Conservation (phyloP, 2,888 invertebrate species). For the Alentia gelatinosa region DNA sequence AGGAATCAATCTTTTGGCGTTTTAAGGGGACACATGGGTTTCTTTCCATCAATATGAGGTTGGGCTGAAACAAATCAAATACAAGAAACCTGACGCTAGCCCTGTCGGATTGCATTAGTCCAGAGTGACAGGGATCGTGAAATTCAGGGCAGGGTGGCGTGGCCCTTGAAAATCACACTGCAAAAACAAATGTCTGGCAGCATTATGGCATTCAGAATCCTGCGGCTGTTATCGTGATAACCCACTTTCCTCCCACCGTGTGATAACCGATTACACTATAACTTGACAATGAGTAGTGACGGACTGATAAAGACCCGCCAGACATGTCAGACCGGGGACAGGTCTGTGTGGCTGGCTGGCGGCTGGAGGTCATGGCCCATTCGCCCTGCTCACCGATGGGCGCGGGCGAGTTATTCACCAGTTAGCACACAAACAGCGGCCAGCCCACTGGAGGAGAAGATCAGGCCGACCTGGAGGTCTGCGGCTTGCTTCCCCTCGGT, state of each 20-base stretch:
- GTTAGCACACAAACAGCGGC: not conserved
- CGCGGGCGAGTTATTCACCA: not conserved
- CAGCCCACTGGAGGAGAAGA: not conserved
- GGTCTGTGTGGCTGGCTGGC: not conserved
- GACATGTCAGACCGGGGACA: not conserved
- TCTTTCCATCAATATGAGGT: not conserved
- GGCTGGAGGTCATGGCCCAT: not conserved
- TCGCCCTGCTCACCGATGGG: not conserved
- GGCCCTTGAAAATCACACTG: not conserved
- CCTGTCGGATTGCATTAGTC: slow-evolving; percentile 21
- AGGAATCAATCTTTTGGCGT: not conserved
- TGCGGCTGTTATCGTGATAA: too few relatives aligned
- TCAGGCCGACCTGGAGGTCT: not conserved
- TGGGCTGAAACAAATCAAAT: not conserved
- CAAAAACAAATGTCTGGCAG: too few relatives aligned
- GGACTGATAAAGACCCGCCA: not conserved
- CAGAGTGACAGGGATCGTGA: not conserved
- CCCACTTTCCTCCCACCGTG: too few relatives aligned
- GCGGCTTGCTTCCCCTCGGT: not conserved
- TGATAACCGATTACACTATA: too few relatives aligned
- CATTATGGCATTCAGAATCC: too few relatives aligned
- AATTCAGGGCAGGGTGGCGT: not conserved
- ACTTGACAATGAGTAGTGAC: too few relatives aligned
- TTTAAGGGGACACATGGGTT: not conserved
- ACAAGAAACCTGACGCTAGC: not conserved